Evolutionary conservation across 2,113 vertebrate genomes (phyloP).

Genomic region (Sturnus vulgaris): DNA sequence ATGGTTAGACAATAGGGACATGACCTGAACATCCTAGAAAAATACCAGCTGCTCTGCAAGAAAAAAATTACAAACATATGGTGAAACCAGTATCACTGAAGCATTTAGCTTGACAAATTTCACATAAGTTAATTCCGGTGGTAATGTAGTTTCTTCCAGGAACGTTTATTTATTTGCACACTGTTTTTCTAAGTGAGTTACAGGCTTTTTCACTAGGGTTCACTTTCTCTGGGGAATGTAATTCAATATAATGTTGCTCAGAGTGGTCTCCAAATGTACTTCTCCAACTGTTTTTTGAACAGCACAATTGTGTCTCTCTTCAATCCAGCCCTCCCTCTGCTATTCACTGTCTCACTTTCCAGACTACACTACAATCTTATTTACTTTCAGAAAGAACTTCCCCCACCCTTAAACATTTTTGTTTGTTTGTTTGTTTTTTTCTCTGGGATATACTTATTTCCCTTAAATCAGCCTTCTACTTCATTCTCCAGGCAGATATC

Average conservation of each 20-base stretch:
- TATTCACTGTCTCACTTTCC: not conserved
- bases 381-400: not conserved
- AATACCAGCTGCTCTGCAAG: slow-evolving; percentile 38
- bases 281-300: not conserved
- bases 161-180: not conserved
- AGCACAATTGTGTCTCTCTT: not conserved
- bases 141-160: not conserved
- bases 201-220: not conserved
- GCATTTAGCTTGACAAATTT: slow-evolving; percentile 34
- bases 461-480: not conserved
- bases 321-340: not conserved
- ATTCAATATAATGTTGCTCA: not conserved
- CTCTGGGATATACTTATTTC: not conserved
- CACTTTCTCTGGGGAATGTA: not conserved
- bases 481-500: not conserved
- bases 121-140: not conserved
- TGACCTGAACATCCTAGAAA: slow-evolving; percentile 45
- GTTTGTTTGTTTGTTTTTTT: not conserved
- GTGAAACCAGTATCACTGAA: not conserved
- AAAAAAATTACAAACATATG: slow-evolving; percentile 38
- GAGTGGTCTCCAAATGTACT: not conserved
- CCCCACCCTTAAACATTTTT: not conserved
- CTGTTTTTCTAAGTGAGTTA: not conserved
- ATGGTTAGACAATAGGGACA: slow-evolving; percentile 42
- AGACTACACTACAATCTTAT: not conserved